Base-by-base conservation (phyloP, 1,140 invertebrate species). In the Hyles vespertilio region DNA sequence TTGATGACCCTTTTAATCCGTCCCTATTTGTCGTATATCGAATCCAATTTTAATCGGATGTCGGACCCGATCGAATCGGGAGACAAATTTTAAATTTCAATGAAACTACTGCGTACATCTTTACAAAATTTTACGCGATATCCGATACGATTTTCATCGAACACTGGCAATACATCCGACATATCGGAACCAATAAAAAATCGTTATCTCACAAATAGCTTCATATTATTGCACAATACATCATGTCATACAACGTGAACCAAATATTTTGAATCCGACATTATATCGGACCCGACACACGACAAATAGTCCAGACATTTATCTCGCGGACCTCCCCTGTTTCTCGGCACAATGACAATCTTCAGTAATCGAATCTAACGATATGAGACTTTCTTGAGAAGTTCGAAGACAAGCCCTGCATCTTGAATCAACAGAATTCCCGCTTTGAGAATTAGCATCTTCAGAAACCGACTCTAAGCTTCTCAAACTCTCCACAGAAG, bases 391-490 rank as follows among this genome's bases (percentile, higher is more conserved):
- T 48, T 90, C 89, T 57, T 89, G 87, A 0, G 86, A 89, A 0
- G 79, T 79, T 12, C 87, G 66, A 5, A 87, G 58, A 46, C 87
- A 89, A 0, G 80, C 65, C n/a, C 81, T 75, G 36, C 86, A 89
- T 67, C 86, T 73, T 0, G 84, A 89, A 33, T 89, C 87, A 2
- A 82, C 66, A 0, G 87, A 90, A 3, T 82, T 85, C 0, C 83
- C 81, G 45, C 82, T 85, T 43, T 87, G 84, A 0, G 83, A 89
- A 47, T 83, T 82, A 0, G 83, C 83, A 58, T 89, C 88, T 52
- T 90, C 89, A 0, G 87, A 89, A 6, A 90, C 89, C 0, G 89
- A 90, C 10, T 89, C 87, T 32, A 90, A 56, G 2, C 84, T 87
- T 47, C 67, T 70, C 9, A 90, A 62, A 68, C 86, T 89, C 51